Percentiles rank a stretch among this genome's conserved stretches.
Conservation (phyloP, 2,888 invertebrate species). For the Gymnocheta viridis region DNA sequence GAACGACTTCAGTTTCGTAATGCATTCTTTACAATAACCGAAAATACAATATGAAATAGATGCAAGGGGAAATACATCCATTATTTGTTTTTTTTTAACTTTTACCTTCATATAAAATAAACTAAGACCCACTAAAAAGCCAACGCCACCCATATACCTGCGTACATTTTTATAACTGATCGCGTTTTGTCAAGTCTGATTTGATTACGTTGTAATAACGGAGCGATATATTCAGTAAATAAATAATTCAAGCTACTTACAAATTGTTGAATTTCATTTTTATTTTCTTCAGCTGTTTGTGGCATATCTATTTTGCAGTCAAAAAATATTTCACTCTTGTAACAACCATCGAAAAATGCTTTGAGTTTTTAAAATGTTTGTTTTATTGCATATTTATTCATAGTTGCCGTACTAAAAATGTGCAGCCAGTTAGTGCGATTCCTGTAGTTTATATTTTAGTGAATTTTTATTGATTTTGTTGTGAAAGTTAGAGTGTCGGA, state of each 20-base stretch:
- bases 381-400: not conserved
- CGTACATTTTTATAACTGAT: too few species aligned
- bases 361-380: not conserved
- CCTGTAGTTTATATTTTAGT: not conserved
- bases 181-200: too few species aligned
- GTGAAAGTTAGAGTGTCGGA: slow-evolving; percentile 13
- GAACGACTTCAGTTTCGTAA: too few species aligned
- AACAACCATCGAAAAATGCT: slow-evolving; percentile 48
- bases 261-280: slow-evolving; percentile 9
- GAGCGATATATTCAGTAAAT: too few species aligned
- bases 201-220: too few species aligned
- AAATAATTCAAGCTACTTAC: slow-evolving; percentile 17
- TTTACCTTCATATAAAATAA: too few species aligned
- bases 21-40: too few species aligned
- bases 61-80: too few species aligned
- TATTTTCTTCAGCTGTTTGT: not conserved
- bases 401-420: not conserved
- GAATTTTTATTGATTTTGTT: slow-evolving; percentile 31
- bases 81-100: too few species aligned
- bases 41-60: too few species aligned
- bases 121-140: too few species aligned
- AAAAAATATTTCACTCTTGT: slow-evolving; percentile 56
- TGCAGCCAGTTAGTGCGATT: slow-evolving; percentile 9
- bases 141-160: too few species aligned
- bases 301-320: slow-evolving; percentile 3